Evolutionary conservation across 2,888 invertebrate species (phyloP).

Genomic region (Helicoverpa assulta): DNA sequence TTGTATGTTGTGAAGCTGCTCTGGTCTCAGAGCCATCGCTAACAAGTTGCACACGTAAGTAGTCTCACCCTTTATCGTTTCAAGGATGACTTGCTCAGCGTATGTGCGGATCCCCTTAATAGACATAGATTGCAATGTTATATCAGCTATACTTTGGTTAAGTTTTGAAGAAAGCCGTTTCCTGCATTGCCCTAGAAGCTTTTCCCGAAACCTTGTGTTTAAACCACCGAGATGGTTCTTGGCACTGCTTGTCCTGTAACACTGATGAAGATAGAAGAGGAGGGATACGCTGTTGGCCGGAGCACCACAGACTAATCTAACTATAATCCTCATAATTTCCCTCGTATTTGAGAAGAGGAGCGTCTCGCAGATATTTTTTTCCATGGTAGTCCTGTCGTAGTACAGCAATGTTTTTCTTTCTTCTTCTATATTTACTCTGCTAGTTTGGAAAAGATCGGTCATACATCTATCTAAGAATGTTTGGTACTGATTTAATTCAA

Average conservation of each 20-base stretch:
- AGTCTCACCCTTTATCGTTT: conserved; percentile 80
- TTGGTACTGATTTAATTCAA: conserved; percentile 85
- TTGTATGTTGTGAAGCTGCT: conserved; percentile 78
- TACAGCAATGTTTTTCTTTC: conserved; percentile 72
- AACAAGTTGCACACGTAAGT: conserved; percentile 82
- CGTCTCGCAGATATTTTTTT: conserved; percentile 76
- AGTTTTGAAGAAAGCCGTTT: conserved; percentile 77
- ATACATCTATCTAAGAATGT: conserved; percentile 76
- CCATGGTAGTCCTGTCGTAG: conserved; percentile 85
- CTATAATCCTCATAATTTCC: conserved; percentile 82
- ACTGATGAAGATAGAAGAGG: conserved; percentile 85
- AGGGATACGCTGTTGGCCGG: conserved; percentile 79
- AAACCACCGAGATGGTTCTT: conserved; percentile 81
- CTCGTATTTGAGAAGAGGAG: conserved; percentile 80
- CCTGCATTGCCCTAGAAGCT: conserved; percentile 80
- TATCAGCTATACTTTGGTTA: conserved; percentile 78
- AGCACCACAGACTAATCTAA: conserved; percentile 82
- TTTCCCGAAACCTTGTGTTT: conserved; percentile 81
- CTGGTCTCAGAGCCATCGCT: conserved; percentile 84
- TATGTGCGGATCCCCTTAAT: conserved; percentile 80
- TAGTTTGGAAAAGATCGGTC: conserved; percentile 76
- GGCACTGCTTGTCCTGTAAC: conserved; percentile 78
- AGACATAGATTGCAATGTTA: conserved; percentile 73
- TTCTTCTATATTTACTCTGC: conserved; percentile 50
- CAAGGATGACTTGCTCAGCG: conserved; percentile 79